These are phyloP conservation scores for Sclerurus mexicanus DNA, from an alignment of 2,113 vertebrate species.

Conservation along the genomic window DNA sequence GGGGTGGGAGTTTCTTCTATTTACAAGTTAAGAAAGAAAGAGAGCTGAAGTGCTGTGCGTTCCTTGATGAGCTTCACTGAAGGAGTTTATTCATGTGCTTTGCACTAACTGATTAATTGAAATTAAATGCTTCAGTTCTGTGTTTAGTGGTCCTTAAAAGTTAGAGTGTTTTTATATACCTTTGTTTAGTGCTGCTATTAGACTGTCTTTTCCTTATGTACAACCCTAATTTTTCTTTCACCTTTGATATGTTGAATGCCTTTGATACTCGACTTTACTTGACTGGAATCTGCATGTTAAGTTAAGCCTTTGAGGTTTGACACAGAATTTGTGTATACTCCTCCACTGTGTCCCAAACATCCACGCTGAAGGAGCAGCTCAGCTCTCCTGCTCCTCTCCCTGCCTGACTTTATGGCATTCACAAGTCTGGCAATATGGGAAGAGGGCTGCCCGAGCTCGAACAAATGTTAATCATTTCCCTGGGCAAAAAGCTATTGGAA, in stretches of 20 bases:
- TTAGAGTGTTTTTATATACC: background rate
- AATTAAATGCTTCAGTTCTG: background rate
- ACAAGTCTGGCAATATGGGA: background rate
- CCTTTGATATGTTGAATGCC: background rate
- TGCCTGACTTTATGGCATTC: background rate
- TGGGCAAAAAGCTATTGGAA: background rate
- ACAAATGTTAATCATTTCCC: background rate
- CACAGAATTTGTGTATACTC: background rate
- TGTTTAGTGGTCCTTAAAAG: background rate
- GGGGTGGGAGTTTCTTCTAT: background rate
- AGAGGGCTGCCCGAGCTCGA: background rate
- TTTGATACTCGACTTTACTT: background rate
- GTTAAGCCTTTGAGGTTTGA: background rate
- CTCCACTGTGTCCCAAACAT: rapidly evolving
- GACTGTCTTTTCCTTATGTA: background rate
- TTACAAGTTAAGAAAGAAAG: background rate
- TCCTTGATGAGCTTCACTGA: background rate
- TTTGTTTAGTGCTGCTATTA: background rate
- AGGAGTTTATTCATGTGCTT: background rate
- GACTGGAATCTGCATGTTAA: background rate
- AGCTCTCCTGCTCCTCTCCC: background rate
- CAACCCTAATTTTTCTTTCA: background rate
- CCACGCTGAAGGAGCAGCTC: background rate
- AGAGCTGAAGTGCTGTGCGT: background rate
- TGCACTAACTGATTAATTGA: background rate